phyloP scores from a whole-genome alignment of 2,888 invertebrate genomes.

The Tenthredo scrophulariae region DNA sequence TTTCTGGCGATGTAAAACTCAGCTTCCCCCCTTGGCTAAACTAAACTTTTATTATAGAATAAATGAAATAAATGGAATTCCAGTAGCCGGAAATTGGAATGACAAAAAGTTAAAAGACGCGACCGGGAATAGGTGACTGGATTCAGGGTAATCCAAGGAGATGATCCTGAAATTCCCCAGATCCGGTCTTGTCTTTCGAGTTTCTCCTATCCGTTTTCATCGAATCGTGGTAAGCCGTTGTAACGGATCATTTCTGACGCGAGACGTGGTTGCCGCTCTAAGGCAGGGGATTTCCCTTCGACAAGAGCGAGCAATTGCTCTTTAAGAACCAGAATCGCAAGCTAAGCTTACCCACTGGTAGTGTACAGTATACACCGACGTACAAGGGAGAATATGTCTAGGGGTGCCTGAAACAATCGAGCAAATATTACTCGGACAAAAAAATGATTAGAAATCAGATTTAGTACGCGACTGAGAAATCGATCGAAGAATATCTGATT shows the following conservation, averaged over 20 bases:
- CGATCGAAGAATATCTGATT: neutral
- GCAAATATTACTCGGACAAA: neutral
- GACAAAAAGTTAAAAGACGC: conserved; percentile 5
- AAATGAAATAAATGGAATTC: neutral
- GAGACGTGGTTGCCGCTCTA: conserved; percentile 33
- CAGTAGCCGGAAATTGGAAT: neutral
- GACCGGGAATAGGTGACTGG: neutral
- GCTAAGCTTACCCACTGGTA: conserved; percentile 1
- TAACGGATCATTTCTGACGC: conserved; percentile 48
- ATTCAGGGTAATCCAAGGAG: neutral
- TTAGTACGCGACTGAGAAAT: neutral
- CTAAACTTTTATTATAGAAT: neutral
- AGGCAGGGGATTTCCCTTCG: conserved; percentile 22
- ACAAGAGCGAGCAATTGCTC: conserved; percentile 47
- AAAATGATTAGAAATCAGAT: conserved; percentile 3
- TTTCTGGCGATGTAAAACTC: neutral
- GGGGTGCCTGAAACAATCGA: conserved; percentile 2
- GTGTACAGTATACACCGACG: conserved; percentile 2
- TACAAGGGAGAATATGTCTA: neutral
- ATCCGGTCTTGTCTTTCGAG: conserved; percentile 26
- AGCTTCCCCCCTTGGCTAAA: neutral
- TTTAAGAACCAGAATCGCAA: conserved; percentile 33
- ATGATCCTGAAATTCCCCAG: conserved; percentile 34
- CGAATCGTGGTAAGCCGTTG: conserved; percentile 43
- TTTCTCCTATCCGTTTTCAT: conserved; percentile 30